Evolutionary conservation across 1,140 invertebrate genomes (phyloP), one percentile per base, ranked within the genome.

Genomic region (Leguminivora glycinivorella): DNA sequence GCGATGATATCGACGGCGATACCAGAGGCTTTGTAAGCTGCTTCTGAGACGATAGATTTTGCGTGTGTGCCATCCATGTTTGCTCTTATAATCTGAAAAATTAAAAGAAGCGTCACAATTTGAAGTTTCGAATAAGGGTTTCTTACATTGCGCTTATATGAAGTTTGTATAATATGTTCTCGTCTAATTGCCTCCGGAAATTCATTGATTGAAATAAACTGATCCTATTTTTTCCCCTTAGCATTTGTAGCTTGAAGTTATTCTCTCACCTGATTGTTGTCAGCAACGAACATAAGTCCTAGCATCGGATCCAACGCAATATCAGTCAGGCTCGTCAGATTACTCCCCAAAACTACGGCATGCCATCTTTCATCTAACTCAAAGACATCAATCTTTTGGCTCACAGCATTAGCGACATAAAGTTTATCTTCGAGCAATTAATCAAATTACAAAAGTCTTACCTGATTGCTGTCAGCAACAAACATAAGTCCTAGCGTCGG

Each of bases 271-370:
- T 97, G 96, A 58, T 96, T 97, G 70, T 96, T 96, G 78, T 99
- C 98, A 26, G 98, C 97, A 17, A 99, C 96, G 85, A 99, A 99
- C 96, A 99, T 96, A 34, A 95, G 94, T 72, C 98, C 98, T 0
- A 95, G 91, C 0, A 96, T 96, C 1, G 98, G 98, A 89, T 99
- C 98, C 9, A 99, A 84, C 0, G 96, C 97, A 56, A 99, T 94
- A 85, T 99, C 98, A 0, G 96, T 93, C 0, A 98, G 98, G 75
- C 95, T 96, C 3, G 97, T 98, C 0, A 99, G 91, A 84, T 99
- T 99, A 47, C 97, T 96, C 3, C 97, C 96, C 0, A 99, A 91
- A 0, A 98, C 97, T 9, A 99, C 97, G 12, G 98, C 96, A 84
- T 98, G 95, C 88, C 94, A 95, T 43, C 95, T 92, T 6, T 96